Percentiles rank a stretch among this genome's conserved stretches.
Conservation (phyloP, 2,888 invertebrate species). For the Volucella inflata region DNA sequence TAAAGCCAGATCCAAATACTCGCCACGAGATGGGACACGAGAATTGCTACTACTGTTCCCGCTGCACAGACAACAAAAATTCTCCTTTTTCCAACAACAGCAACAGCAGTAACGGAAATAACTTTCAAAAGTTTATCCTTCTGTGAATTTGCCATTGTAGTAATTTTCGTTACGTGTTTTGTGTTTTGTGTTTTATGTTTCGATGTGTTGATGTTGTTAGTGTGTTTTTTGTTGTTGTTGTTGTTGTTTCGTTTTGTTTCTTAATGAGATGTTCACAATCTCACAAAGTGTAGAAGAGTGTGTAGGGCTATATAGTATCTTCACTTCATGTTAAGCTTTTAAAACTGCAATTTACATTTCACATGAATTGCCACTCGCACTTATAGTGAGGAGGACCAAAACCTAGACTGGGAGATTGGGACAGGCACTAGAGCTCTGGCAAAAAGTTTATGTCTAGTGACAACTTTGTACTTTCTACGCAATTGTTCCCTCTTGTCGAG, state of each 20-base stretch:
- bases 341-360: constrained; percentile 70
- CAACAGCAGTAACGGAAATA: constrained; percentile 13
- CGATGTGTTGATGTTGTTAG: not conserved
- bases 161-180: constrained; percentile 69
- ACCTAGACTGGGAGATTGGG: constrained; percentile 23
- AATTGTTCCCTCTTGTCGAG: constrained; percentile 28
- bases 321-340: constrained; percentile 66
- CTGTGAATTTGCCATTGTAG: constrained; percentile 72
- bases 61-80: constrained; percentile 36
- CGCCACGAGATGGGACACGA: not conserved
- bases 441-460: constrained; percentile 27
- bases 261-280: constrained; percentile 74
- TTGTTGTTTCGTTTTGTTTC: constrained; percentile 41
- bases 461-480: constrained; percentile 37
- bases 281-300: constrained; percentile 61
- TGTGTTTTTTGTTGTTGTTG: constrained; percentile 35
- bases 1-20: constrained; percentile 39
- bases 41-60: not conserved
- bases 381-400: constrained; percentile 27
- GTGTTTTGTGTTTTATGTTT: constrained; percentile 27
- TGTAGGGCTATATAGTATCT: constrained; percentile 50
- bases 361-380: constrained; percentile 68
- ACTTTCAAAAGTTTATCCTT: constrained; percentile 70
- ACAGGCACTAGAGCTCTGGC: constrained; percentile 4
- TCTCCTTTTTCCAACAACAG: not conserved